These are phyloP conservation scores for Archocentrus centrarchus DNA, from an alignment of 2,113 vertebrate genomes.

Conservation along the genomic window DNA sequence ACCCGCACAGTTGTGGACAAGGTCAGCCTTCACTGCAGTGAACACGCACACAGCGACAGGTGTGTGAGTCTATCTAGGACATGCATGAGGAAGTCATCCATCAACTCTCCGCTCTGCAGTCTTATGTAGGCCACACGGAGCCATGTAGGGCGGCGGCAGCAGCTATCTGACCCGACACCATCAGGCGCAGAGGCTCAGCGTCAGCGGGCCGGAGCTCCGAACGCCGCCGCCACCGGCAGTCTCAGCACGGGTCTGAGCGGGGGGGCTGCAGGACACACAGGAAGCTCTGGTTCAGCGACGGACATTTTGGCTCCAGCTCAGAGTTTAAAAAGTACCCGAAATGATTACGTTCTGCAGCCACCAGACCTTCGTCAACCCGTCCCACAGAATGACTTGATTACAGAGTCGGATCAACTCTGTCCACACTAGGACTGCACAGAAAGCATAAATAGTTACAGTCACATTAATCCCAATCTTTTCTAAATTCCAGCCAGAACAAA, in stretches of 20 bases:
- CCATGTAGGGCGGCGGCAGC: constrained; percentile 53
- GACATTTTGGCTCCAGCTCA: not conserved
- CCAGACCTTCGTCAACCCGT: not conserved
- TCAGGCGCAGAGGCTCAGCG: not conserved
- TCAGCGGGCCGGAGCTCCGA: not conserved
- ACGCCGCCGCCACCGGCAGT: not conserved
- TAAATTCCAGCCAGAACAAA: not conserved
- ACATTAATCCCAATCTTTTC: rapidly evolving
- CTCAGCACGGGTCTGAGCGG: not conserved
- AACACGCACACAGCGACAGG: not conserved
- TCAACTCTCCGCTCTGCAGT: constrained; percentile 41
- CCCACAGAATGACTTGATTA: no score
- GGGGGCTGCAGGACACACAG: not conserved
- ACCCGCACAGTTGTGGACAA: not conserved
- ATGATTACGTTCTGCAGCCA: no score
- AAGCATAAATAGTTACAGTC: no score
- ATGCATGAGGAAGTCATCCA: constrained; percentile 14
- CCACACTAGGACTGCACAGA: no score
- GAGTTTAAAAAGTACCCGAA: not conserved
- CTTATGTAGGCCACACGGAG: constrained; percentile 53
- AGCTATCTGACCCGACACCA: constrained; percentile 38
- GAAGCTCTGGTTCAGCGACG: not conserved
- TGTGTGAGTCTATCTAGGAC: constrained; percentile 35
- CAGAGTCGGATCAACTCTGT: rapidly evolving
- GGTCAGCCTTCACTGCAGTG: not conserved